Base-by-base conservation (phyloP, 2,888 invertebrate species). In the Geotrupes spiniger region DNA sequence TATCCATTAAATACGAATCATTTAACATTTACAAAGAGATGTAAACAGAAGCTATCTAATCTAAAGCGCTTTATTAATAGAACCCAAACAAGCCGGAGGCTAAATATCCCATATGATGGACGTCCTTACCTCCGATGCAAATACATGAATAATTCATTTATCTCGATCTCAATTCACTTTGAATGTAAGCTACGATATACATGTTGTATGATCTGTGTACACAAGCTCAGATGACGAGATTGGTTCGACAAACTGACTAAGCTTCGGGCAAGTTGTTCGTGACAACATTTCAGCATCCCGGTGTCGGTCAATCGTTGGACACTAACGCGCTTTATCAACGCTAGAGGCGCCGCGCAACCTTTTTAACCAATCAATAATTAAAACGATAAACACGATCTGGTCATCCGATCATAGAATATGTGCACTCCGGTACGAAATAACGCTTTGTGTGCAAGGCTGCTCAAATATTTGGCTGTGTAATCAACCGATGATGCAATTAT, bases 121-220 rank as follows among this genome's bases (percentile, higher is more conserved):
- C 60, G 63, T 64, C 68, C 66, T 65, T 69, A 69, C 66, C 66
- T 66, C 65, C 63, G 65, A 65, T 67, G 61, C 59, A 52, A 56
- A 57, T 51, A 54, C 57, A 69, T 71, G 68, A 69, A 70, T 71
- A 63, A 71, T 70, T 69, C 66, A 70, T 65, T 66, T 65, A 67
- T 68, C 66, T 64, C 62, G 60, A 66, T 66, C 66, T 67, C 65
- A 59, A 65, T 68, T 68, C 66, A 64, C 68, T 69, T 70, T 69
- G 68, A 66, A 66, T 68, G 63, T 66, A 60, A 64, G 57, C 65
- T 64, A 63, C 61, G 61, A 63, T 61, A 68, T 67, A 65, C 66
- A 69, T 66, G 69, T 66, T 67, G 64, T 64, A 69, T 68, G 66
- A 66, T 66, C 57, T 65, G 61, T 64, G 63, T 61, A 67, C 59